phyloP scores from a whole-genome alignment of 2,888 invertebrate genomes.

The Lycaena phlaeas region DNA sequence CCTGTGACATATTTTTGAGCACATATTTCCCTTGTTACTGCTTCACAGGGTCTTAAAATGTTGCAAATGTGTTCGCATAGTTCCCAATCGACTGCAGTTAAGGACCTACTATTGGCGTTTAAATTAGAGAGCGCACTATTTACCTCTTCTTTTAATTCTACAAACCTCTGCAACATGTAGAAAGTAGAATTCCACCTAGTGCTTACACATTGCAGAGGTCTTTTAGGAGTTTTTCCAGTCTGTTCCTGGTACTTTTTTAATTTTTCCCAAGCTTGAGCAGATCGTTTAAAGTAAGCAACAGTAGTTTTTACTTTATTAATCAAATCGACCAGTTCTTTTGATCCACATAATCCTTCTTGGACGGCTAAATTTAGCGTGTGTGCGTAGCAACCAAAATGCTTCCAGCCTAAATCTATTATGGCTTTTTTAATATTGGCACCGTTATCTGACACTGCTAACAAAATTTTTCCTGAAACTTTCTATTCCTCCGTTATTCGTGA shows the following conservation, averaged over 20 bases:
- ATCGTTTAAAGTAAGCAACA: conserved; percentile 11
- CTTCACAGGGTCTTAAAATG: no score
- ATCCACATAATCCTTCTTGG: conserved; percentile 1
- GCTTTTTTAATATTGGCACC: conserved; percentile 6
- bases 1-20: no score
- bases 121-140: conserved; percentile 13
- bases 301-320: no score
- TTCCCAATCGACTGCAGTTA: conserved; percentile 7
- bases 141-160: conserved; percentile 13
- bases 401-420: conserved; percentile 13
- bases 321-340: no score
- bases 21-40: no score
- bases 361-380: conserved; percentile 4
- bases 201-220: conserved; percentile 13
- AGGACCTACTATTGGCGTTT: conserved; percentile 6
- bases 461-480: no score
- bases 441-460: conserved; percentile 2
- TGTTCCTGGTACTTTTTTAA: conserved; percentile 10
- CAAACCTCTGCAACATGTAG: conserved; percentile 15
- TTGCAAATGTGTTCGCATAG: no score
- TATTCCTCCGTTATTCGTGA: no score
- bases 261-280: conserved; percentile 11
- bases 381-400: conserved; percentile 11
- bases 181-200: conserved; percentile 16
- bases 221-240: conserved; percentile 9